Evolutionary conservation across 1,140 invertebrate species (phyloP).

Genomic region (Nylanderia fulva): DNA sequence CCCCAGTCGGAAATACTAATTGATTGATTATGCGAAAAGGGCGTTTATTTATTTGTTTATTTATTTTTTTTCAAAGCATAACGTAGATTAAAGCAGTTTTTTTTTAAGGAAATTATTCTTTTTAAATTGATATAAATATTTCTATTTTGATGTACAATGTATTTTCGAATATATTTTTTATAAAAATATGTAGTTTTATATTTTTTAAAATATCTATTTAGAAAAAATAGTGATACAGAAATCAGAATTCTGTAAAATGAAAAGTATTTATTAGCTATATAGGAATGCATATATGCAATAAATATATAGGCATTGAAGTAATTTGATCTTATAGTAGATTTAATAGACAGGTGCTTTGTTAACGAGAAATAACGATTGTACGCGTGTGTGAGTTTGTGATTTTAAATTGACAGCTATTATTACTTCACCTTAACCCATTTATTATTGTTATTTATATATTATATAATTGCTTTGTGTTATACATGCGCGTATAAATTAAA

Average conservation of each 20-base stretch:
- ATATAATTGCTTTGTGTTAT: not conserved
- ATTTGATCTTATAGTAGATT: not conserved
- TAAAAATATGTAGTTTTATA: not conserved
- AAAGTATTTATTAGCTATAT: not conserved
- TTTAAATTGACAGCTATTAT: constrained; percentile 33
- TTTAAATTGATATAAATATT: no score
- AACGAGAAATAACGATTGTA: not conserved
- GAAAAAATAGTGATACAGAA: not conserved
- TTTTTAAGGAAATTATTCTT: not conserved
- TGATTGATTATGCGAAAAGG: not conserved
- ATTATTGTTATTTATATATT: no score
- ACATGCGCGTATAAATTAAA: not conserved
- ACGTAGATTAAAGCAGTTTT: not conserved
- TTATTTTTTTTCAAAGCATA: not conserved
- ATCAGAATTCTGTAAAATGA: not conserved
- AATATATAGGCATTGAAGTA: not conserved
- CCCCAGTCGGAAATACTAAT: constrained; percentile 47
- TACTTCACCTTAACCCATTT: constrained; percentile 14
- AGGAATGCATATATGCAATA: not conserved
- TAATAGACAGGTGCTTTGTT: constrained; percentile 32
- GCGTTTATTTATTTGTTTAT: no score
- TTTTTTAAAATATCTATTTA: not conserved
- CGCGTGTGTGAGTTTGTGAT: not conserved
- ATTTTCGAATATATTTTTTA: not conserved
- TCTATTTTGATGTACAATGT: not conserved